Conservation (phyloP, 2,797 vertebrate species). For the Acanthopagrus latus region DNA sequence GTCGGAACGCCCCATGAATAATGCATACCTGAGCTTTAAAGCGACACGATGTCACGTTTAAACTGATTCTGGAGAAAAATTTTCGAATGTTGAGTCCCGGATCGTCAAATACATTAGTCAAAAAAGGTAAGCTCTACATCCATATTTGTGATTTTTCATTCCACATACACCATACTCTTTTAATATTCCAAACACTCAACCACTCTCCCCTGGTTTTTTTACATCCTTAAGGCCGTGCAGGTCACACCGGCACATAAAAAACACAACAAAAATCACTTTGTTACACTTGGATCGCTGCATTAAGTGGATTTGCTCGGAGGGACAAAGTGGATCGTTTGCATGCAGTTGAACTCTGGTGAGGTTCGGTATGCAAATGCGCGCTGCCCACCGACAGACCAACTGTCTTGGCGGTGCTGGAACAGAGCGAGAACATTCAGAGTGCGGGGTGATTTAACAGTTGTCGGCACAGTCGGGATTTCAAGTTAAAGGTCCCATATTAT, state of each 20-base stretch:
- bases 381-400: neutral
- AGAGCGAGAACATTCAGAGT: neutral
- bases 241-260: neutral
- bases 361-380: neutral
- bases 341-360: neutral
- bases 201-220: neutral
- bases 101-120: too few relatives aligned
- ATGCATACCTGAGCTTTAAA: neutral
- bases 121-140: neutral
- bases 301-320: neutral
- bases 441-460: too few relatives aligned
- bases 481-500: too few relatives aligned
- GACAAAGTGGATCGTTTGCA: neutral
- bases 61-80: too few relatives aligned
- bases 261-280: neutral
- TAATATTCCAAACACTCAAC: too few relatives aligned
- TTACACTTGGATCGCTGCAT: neutral
- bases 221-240: neutral
- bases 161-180: neutral
- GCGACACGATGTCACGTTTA: too few relatives aligned
- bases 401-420: neutral
- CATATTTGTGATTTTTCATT: neutral
- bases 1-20: neutral
- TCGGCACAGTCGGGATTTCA: too few relatives aligned
- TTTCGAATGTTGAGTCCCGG: too few relatives aligned